These are phyloP conservation scores for Pelmatolapia mariae DNA, from an alignment of 2,113 vertebrate species.

Conservation along the genomic window DNA sequence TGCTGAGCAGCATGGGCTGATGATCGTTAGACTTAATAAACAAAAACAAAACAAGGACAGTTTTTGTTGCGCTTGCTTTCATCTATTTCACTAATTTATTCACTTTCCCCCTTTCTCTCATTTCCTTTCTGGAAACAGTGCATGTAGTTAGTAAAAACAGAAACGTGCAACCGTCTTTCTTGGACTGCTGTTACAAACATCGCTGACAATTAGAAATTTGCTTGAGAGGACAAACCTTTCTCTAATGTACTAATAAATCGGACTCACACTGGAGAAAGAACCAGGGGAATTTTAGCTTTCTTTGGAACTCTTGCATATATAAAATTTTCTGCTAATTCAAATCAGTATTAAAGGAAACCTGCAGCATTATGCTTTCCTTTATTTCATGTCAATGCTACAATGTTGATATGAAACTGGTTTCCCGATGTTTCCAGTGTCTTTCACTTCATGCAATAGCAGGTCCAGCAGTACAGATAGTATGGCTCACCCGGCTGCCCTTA, in stretches of 20 bases:
- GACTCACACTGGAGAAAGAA: background rate
- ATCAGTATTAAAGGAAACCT: background rate
- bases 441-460: background rate
- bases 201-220: accelerated
- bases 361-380: background rate
- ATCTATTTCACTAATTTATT: background rate
- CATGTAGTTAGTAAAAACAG: background rate
- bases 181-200: background rate
- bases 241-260: background rate
- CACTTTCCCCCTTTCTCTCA: background rate
- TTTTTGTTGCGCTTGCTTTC: background rate
- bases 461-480: background rate
- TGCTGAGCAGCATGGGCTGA: background rate
- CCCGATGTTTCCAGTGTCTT: background rate
- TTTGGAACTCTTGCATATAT: background rate
- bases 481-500: background rate
- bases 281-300: background rate
- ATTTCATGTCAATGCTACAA: accelerated
- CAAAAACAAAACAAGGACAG: background rate
- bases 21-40: background rate
- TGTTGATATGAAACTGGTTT: background rate
- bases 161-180: accelerated
- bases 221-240: background rate
- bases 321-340: background rate
- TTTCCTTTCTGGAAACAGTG: background rate